Base-by-base conservation (phyloP, 92 coral and sea anemone species). In the Zoanthus sansibaricus region DNA sequence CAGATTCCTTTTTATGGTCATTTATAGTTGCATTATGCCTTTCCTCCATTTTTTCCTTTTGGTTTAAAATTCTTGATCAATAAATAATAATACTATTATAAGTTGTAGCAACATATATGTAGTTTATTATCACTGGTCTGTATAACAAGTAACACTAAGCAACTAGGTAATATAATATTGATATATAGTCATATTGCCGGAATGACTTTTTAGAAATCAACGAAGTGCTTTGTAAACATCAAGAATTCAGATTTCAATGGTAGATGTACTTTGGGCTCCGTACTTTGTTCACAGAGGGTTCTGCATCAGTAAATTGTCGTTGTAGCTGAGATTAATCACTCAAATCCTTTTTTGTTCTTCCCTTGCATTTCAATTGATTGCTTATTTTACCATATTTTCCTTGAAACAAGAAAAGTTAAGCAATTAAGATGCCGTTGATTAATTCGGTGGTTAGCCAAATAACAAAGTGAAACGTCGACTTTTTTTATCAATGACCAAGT, bases 1-100 rank as follows among this genome's bases (percentile, higher is more conserved):
- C 54, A 37, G 42, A 37, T 37, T 64, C 37, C 11, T 25, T 42
- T 62, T 67, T 16, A 46, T 58, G 25, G 14, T 62, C 72, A 30
- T 69, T 21, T 17, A 5, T 67, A n/a, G 51, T 16, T 78, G 11
- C 56, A 25, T 31, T 18, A 12, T 11, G 44, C 5, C 9, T 71
- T 51, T 67, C 85, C 56, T 80, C 85, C 85, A 80, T 80, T 66
- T 76, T 15, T 1, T 15, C 17, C 15, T 2, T 69, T 69, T 13
- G 32, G 2, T 37, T 67, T 7, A 58, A 1, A 58, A 58, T 18
- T 14, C 17, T 14, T 12, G 6, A 12, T 14, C 15, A 5, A 13
- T 15, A 58, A 56, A 58, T 58, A 14, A 58, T 58, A 14, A 14
- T 58, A 16, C n/a, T 58, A 58, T 6, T 58, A 58, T 6, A 3